These are phyloP conservation scores for Tachuris rubrigastra DNA, from an alignment of 2,113 vertebrate species.

Conservation along the genomic window DNA sequence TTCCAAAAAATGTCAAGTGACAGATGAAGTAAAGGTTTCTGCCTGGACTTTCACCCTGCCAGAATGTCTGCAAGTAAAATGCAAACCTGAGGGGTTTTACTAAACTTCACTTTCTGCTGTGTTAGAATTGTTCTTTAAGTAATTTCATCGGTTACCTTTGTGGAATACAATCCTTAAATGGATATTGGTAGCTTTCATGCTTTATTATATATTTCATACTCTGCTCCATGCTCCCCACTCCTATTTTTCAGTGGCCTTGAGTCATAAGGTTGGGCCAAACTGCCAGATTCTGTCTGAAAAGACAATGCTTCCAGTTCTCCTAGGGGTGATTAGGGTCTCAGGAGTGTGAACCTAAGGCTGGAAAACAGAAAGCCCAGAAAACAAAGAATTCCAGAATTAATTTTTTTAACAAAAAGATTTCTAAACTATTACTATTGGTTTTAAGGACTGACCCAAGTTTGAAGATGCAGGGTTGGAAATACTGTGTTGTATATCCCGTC, in stretches of 20 bases:
- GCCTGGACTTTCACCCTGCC: neutral
- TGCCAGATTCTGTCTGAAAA: neutral
- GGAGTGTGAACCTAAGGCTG: neutral
- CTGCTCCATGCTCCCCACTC: accelerated
- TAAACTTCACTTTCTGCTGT: neutral
- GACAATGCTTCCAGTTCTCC: neutral
- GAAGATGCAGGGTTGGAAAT: neutral
- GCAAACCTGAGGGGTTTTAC: neutral
- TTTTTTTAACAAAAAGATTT: neutral
- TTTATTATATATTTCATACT: neutral
- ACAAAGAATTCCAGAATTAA: neutral
- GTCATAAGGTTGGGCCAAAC: neutral
- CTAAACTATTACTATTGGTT: neutral
- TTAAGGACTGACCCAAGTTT: neutral
- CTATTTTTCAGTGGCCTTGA: neutral
- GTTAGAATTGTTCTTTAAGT: neutral
- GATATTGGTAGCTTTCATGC: neutral
- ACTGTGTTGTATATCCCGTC: accelerated
- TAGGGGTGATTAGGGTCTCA: neutral
- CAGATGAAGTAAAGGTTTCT: neutral
- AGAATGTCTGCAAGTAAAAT: neutral
- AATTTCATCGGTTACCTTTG: neutral
- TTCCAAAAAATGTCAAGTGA: neutral
- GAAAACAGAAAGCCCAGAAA: neutral
- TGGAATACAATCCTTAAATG: neutral